Conservation (phyloP, 1,140 invertebrate species). For the Cecropterus lyciades region DNA sequence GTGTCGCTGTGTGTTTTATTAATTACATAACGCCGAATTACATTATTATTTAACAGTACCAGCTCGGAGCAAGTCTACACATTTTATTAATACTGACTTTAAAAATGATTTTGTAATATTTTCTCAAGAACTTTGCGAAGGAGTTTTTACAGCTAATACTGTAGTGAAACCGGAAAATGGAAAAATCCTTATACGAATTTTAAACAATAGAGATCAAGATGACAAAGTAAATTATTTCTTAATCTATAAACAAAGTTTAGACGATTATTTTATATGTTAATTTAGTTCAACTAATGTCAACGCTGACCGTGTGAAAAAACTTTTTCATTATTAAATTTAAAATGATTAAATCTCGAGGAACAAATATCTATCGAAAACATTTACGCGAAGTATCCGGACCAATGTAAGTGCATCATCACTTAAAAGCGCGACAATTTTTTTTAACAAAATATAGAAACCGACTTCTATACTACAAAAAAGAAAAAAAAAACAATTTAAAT, state of each 20-base stretch:
- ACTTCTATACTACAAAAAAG: too few relatives aligned
- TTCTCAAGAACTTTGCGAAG: conserved; percentile 9
- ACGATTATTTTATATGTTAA: conserved; percentile 17
- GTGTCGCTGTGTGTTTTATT: neutral
- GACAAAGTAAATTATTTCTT: conserved; percentile 6
- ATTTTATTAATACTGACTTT: neutral
- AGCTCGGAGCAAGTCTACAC: neutral
- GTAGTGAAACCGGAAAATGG: conserved; percentile 6
- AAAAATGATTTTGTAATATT: neutral
- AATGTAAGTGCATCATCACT: too few relatives aligned
- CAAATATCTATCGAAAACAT: conserved; percentile 35
- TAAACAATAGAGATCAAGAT: conserved; percentile 3
- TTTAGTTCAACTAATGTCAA: conserved; percentile 26
- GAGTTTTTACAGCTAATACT: conserved; percentile 8
- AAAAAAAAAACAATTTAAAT: too few relatives aligned
- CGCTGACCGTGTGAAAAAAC: conserved; percentile 33
- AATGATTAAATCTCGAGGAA: conserved; percentile 36
- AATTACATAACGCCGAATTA: neutral
- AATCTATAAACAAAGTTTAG: neutral
- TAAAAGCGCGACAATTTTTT: too few relatives aligned
- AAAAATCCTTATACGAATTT: conserved; percentile 5
- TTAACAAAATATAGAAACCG: too few relatives aligned
- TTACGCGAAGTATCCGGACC: conserved; percentile 40
- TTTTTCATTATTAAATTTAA: conserved; percentile 36
- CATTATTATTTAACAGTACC: neutral